Evolutionary conservation across 2,113 vertebrate genomes (phyloP).

Genomic region (Malurus cyaneus): DNA sequence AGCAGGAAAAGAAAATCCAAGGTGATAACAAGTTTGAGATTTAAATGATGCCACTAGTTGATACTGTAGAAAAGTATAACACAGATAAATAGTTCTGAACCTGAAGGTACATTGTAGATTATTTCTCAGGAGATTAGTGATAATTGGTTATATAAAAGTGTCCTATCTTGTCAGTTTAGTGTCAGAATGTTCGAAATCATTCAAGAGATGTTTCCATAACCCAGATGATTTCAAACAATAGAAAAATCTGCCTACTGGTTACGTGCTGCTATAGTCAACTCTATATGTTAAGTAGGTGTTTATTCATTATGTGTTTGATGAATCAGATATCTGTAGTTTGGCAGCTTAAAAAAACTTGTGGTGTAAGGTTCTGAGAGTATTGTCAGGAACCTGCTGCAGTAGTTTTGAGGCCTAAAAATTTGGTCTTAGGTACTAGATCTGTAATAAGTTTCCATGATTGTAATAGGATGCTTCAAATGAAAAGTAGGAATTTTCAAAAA

Average conservation of each 20-base stretch:
- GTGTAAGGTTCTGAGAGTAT: not conserved
- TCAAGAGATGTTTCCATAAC: not conserved
- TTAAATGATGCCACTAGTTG: not conserved
- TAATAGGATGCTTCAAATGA: not conserved
- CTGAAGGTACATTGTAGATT: not conserved
- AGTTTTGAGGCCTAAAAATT: not conserved
- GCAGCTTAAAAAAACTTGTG: not conserved
- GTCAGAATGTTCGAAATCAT: not conserved
- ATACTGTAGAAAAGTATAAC: not conserved
- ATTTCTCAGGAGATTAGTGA: not conserved
- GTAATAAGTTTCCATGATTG: not conserved
- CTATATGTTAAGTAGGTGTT: not conserved
- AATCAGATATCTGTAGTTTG: not conserved
- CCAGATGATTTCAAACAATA: not conserved
- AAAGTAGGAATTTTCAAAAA: not conserved
- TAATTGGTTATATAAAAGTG: not conserved
- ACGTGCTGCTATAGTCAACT: not conserved
- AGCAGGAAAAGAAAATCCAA: not conserved
- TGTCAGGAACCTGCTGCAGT: not conserved
- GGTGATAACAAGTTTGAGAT: not conserved
- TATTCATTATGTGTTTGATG: not conserved
- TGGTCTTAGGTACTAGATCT: not conserved
- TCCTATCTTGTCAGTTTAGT: not conserved
- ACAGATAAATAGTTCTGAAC: not conserved
- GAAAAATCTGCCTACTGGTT: not conserved